phyloP scores from a whole-genome alignment of 1,140 invertebrate species.

The Batillaria attramentaria region DNA sequence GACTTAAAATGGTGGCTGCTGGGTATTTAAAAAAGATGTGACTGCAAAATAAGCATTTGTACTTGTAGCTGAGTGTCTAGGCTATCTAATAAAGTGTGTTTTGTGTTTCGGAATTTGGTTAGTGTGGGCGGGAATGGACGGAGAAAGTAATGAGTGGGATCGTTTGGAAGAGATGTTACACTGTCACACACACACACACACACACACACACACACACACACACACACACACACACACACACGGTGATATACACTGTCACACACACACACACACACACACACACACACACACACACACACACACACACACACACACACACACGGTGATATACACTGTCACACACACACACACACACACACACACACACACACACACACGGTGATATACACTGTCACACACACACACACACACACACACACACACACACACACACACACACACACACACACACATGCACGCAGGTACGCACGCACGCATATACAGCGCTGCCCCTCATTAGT shows the following conservation, averaged over 20 bases:
- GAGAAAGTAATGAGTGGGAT: background rate
- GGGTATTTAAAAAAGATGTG: too few species aligned
- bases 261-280: background rate
- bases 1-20: background rate
- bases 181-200: background rate
- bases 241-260: background rate
- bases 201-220: slow-evolving; percentile 4
- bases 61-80: too few species aligned
- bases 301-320: background rate
- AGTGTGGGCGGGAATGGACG: background rate
- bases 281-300: background rate
- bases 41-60: too few species aligned
- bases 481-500: background rate
- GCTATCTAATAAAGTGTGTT: too few species aligned
- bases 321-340: background rate
- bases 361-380: background rate
- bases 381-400: background rate
- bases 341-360: slow-evolving; percentile 9
- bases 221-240: slow-evolving; percentile 13
- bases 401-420: slow-evolving; percentile 3
- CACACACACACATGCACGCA: background rate
- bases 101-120: slow-evolving; percentile 7
- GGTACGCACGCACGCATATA: background rate
- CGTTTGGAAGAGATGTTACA: background rate
- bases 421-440: background rate